Conservation (phyloP, 2,113 vertebrate genomes). For the Chloroceryle aenea region DNA sequence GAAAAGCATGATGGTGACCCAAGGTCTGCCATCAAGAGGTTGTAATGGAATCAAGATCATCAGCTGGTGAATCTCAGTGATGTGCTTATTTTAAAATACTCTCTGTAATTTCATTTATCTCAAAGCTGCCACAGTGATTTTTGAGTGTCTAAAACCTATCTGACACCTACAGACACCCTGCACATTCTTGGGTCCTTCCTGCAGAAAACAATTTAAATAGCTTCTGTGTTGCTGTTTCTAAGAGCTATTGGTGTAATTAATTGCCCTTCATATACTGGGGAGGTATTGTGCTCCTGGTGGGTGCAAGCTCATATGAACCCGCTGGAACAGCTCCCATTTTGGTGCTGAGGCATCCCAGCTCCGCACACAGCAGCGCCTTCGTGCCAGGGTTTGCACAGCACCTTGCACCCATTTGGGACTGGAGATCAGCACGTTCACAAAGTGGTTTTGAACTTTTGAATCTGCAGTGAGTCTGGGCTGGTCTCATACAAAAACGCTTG, state of each 20-base stretch:
- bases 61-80: not conserved
- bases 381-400: not conserved
- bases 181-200: rapidly evolving
- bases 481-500: rapidly evolving
- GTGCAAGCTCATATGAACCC: rapidly evolving
- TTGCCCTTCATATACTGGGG: not conserved
- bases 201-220: not conserved
- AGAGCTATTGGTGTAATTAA: not conserved
- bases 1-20: not conserved
- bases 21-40: not conserved
- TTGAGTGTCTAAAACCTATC: not conserved
- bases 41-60: not conserved
- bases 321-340: not conserved
- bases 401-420: not conserved
- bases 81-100: not conserved
- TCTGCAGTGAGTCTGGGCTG: not conserved
- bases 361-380: not conserved
- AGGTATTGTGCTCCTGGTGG: not conserved
- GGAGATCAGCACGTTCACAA: rapidly evolving
- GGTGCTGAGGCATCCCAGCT: not conserved
- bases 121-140: not conserved
- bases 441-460: not conserved
- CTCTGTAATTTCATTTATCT: not conserved
- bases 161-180: rapidly evolving
- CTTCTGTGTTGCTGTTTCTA: rapidly evolving